Conservation (phyloP, 2,797 vertebrate genomes). For the Scyliorhinus canicula region DNA sequence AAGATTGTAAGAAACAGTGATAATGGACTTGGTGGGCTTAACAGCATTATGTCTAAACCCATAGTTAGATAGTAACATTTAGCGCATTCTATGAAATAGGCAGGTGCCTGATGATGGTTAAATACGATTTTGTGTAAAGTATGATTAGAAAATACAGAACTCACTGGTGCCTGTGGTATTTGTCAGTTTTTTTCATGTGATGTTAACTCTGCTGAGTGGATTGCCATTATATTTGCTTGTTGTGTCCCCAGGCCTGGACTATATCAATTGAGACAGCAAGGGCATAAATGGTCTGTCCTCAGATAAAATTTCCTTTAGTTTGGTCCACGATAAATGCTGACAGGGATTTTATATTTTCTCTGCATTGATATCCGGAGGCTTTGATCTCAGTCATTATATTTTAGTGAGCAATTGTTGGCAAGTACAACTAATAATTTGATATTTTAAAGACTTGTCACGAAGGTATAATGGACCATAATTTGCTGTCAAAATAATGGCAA, state of each 20-base stretch:
- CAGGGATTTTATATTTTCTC: neutral
- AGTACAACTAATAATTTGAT: neutral
- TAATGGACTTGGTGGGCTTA: neutral
- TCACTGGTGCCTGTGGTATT: neutral
- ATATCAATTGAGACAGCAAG: neutral
- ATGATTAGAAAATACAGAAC: neutral
- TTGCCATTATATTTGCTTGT: neutral
- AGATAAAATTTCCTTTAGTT: neutral
- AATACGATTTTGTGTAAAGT: neutral
- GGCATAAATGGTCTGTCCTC: neutral
- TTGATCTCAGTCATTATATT: neutral
- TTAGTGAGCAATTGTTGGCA: neutral
- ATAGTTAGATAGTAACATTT: neutral
- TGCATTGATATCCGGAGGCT: neutral
- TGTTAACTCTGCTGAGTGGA: neutral
- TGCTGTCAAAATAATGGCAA: conserved; percentile 4
- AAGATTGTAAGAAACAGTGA: neutral
- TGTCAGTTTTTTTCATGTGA: neutral
- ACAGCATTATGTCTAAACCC: neutral
- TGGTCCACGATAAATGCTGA: neutral
- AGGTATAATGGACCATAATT: neutral
- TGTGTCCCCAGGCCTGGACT: neutral
- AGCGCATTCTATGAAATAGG: neutral
- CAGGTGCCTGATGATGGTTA: neutral
- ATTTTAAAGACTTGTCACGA: neutral